Evolutionary conservation across 1,140 invertebrate species (phyloP), one percentile per base, ranked within the genome.

Genomic region (Drosophila repletoides): DNA sequence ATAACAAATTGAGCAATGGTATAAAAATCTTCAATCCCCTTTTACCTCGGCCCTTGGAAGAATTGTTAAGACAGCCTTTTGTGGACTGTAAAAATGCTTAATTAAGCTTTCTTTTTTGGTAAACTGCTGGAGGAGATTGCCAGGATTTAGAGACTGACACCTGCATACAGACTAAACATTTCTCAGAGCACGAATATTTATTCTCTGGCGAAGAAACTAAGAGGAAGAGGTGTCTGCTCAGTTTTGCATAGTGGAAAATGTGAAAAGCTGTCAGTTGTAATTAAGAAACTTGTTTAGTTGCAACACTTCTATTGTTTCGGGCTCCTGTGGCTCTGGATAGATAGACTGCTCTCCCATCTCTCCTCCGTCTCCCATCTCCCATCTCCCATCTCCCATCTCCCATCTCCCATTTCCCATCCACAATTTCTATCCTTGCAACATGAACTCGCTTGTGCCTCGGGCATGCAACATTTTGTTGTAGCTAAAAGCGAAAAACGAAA

Each of bases 271-370:
- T 66, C 63, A 49, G 21, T 33, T 59, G 53, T 59, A 59, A 66
- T 66, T 66, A 66, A 49, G 53, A 49, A 66, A 66, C 63, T 49
- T 66, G 63, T 51, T 59, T 59, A 46, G 52, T 14, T 65, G 53
- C 53, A 49, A 51, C 45, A 17, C 22, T 60, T 60, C 56, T 31
- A 60, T 60, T 60, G 56, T 60, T 60, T 17, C 5, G 9, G 2
- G 10, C 2, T 24, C 24, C 5, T 43, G 6, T 45, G 24, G 22
- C 41, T 24, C 24, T 1, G 24, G 41, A 9, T 28, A 17, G 14
- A 7, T 21, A 40, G 14, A 2, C 10, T 12, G 5, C 4, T 10
- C 34, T 10, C 34, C 12, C 12, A 14, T 7, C 34, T 17, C 34
- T 17, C 15, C 12, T 12, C 12, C 10, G 15, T 22, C 19, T 28